A percentile compares a stretch with the other conserved stretches of the same genome.
Evolutionary conservation across 2,888 invertebrate genomes (phyloP).

Genomic region (Hydroisotoma schaefferi): DNA sequence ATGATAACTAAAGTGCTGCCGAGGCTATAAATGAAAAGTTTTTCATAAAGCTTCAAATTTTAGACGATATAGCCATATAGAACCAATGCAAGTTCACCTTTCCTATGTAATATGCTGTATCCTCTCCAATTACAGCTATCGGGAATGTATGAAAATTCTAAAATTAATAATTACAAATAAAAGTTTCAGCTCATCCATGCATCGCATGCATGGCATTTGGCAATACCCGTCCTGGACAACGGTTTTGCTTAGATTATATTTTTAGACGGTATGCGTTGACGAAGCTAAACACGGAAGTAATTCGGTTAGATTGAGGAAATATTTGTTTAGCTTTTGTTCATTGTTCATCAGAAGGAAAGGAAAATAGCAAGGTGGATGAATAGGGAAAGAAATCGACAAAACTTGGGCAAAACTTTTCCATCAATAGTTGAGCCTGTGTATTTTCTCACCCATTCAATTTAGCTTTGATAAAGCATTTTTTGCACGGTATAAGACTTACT

Average conservation of each 20-base stretch:
- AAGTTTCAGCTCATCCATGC: neutral
- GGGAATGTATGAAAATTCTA: neutral
- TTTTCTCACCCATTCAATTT: neutral
- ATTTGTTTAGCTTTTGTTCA: constrained; percentile 3
- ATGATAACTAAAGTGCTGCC: too few relatives aligned
- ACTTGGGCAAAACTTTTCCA: neutral
- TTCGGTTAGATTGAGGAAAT: constrained; percentile 2
- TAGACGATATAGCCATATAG: too few relatives aligned
- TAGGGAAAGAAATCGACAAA: constrained; percentile 3
- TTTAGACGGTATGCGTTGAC: too few relatives aligned
- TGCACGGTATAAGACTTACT: too few relatives aligned
- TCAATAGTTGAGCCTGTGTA: neutral
- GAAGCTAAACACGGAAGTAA: constrained; percentile 3
- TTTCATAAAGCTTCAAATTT: too few relatives aligned
- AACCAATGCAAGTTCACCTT: too few relatives aligned
- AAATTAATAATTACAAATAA: neutral
- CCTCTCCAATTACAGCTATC: neutral
- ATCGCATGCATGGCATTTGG: neutral
- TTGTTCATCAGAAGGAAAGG: neutral
- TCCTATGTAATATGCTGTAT: too few relatives aligned
- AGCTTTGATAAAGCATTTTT: too few relatives aligned
- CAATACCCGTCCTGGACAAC: neutral
- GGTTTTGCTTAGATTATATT: neutral
- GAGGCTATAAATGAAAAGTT: too few relatives aligned
- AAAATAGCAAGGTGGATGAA: neutral